Conservation (phyloP, 2,797 vertebrate species). For the Vipera ursinii region DNA sequence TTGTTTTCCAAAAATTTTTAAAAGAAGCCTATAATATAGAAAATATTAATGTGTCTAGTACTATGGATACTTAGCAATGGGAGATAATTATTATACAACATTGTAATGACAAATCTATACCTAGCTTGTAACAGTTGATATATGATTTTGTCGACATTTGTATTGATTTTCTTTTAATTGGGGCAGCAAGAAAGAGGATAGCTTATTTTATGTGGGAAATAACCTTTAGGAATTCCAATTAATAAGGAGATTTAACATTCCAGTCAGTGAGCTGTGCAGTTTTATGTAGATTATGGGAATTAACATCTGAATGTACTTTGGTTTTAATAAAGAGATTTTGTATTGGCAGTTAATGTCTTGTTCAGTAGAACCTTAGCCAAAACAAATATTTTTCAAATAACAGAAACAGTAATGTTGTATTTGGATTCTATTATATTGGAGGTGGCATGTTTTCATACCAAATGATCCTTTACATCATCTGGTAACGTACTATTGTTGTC, state of each 20-base stretch:
- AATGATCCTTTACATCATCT: background rate
- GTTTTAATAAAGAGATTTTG: background rate
- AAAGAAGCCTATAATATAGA: background rate
- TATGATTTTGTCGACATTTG: background rate
- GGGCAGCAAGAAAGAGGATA: background rate
- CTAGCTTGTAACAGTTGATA: background rate
- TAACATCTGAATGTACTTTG: background rate
- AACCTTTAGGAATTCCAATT: background rate
- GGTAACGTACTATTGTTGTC: background rate
- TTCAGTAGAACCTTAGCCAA: background rate
- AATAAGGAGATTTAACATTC: background rate
- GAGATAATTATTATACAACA: background rate
- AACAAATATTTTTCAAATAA: background rate
- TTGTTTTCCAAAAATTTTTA: background rate
- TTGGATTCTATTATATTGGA: slow-evolving; percentile 14
- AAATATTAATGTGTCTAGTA: background rate
- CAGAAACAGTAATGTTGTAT: background rate
- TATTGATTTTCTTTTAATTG: background rate
- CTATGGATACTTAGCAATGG: background rate
- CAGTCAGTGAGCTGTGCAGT: background rate
- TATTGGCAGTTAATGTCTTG: background rate
- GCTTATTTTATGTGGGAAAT: background rate
- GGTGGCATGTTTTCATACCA: background rate
- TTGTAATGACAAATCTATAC: background rate
- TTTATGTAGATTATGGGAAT: background rate